phyloP scores from a whole-genome alignment of 2,888 invertebrate species.

The Synergus umbraculus region DNA sequence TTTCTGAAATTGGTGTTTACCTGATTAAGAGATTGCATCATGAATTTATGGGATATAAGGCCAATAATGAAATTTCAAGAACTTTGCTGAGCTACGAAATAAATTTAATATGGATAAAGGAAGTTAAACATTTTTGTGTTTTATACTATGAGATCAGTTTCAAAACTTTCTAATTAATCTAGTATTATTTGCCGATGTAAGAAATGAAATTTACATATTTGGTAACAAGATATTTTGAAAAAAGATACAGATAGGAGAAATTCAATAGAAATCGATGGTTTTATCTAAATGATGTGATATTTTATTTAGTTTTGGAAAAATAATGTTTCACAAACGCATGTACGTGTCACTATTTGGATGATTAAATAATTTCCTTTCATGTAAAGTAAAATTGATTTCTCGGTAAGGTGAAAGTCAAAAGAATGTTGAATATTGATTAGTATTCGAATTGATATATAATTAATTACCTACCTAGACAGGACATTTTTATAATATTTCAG shows the following conservation, averaged over 20 bases:
- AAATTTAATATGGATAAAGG: background rate
- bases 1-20: background rate
- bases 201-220: background rate
- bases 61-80: background rate
- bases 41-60: background rate
- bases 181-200: background rate
- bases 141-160: background rate
- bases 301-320: background rate
- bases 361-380: background rate
- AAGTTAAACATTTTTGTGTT: background rate
- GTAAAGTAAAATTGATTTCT: constrained; percentile 26
- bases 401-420: background rate
- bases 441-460: background rate
- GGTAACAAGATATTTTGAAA: background rate
- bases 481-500: background rate
- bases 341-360: background rate
- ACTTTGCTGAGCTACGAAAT: too few relatives aligned
- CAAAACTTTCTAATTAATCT: background rate
- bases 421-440: background rate
- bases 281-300: background rate
- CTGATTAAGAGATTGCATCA: background rate
- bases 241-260: background rate
- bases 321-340: background rate
- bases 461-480: background rate
- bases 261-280: background rate